phyloP scores from a whole-genome alignment of 2,797 vertebrate genomes.

The Enteromius unitaeniatus region DNA sequence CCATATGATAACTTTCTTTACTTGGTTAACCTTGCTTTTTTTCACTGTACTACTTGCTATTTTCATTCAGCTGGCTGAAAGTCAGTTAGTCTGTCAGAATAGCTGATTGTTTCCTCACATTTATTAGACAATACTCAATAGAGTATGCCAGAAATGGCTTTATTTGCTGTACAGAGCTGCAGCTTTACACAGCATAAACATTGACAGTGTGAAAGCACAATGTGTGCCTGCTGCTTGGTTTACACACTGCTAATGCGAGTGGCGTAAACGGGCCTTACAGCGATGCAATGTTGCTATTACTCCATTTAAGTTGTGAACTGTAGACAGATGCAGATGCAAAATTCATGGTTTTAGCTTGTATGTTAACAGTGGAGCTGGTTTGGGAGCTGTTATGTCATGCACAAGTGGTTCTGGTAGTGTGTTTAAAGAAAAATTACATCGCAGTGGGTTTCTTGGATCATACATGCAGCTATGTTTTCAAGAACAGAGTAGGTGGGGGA shows the following conservation, averaged over 20 bases:
- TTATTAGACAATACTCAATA: neutral
- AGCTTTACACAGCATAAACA: neutral
- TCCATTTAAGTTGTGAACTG: neutral
- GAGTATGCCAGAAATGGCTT: neutral
- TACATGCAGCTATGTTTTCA: constrained; percentile 32
- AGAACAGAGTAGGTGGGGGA: constrained; percentile 33
- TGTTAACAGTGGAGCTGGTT: constrained; percentile 1
- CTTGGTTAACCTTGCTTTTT: constrained; percentile 25
- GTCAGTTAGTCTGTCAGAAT: neutral
- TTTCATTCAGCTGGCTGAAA: neutral
- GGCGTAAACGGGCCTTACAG: neutral
- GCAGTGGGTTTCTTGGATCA: constrained; percentile 28
- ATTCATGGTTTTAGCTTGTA: neutral
- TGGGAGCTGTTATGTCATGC: neutral
- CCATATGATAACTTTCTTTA: constrained; percentile 18
- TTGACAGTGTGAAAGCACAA: neutral
- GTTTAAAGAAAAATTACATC: constrained; percentile 3
- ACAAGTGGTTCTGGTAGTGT: neutral
- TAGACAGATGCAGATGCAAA: neutral
- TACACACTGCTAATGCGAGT: constrained; percentile 6
- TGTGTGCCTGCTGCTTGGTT: neutral
- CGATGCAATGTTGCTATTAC: neutral
- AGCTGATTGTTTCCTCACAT: neutral
- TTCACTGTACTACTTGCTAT: neutral
- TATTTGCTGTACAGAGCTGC: neutral